Evolutionary conservation across 2,797 vertebrate genomes (phyloP).

Genomic region (Apogon hyalosoma): DNA sequence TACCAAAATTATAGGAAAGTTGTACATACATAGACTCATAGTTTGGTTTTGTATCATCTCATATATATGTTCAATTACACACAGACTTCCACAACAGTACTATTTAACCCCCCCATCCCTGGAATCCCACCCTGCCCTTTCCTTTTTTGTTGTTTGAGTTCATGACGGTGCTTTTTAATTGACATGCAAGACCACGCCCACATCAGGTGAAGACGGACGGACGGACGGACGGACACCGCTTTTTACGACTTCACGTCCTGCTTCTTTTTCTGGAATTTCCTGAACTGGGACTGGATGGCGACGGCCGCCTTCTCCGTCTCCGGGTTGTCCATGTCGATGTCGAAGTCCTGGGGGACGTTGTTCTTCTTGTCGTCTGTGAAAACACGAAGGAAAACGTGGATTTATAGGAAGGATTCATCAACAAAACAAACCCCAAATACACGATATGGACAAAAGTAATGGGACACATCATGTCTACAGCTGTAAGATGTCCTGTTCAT

Average conservation of each 20-base stretch:
- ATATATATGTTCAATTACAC: conserved; percentile 56
- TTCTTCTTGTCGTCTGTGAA: conserved; percentile 89
- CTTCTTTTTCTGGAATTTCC: conserved; percentile 99
- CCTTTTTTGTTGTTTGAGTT: conserved; percentile 67
- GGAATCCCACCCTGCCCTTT: conserved; percentile 26
- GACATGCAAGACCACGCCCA: conserved; percentile 79
- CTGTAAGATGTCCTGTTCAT: too few species aligned
- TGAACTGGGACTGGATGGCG: conserved; percentile 97
- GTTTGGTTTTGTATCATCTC: conserved; percentile 26
- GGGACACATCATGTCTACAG: too few species aligned
- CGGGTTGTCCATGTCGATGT: conserved; percentile 94
- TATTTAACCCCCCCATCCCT: conserved; percentile 12
- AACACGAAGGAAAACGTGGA: background rate
- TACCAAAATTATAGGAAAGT: conserved; percentile 40
- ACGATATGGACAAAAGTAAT: too few species aligned
- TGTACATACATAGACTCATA: conserved; percentile 39
- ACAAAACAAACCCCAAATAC: too few species aligned
- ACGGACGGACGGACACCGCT: conserved; percentile 12
- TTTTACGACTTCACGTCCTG: conserved; percentile 89
- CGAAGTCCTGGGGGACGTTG: conserved; percentile 88
- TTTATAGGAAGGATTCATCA: background rate
- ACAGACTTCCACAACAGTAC: conserved; percentile 63
- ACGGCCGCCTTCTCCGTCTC: conserved; percentile 95
- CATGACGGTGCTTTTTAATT: conserved; percentile 74
- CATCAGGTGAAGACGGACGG: conserved; percentile 57